Evolutionary conservation across 2,113 vertebrate genomes (phyloP), one percentile per base, ranked within the genome.

Genomic region (Sciurus niger): DNA sequence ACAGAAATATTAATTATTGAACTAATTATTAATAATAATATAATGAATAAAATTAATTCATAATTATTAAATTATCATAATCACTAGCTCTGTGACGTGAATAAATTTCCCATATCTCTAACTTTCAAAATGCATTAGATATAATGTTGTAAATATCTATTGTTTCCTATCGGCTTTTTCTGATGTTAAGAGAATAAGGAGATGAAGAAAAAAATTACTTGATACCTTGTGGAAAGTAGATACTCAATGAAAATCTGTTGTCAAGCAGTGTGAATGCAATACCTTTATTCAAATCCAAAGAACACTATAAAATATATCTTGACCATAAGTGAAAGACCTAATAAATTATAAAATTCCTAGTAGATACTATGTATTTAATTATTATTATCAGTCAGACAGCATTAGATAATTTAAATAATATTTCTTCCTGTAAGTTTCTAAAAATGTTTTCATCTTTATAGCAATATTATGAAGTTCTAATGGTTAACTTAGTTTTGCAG

Each of bases 401-500:
- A 17, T 90, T 88, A 90, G 20, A 48, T 30, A 55, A 93, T 90
- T 90, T 93, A 90, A 80, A 40, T 76, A 74, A n/a, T 87, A 82
- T 84, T 77, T 10, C 6, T 94, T 91, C 1, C 43, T 60, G 1
- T 65, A 94, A 82, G 55, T 60, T 93, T n/a, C 51, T 43, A 58
- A 77, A 87, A 79, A 37, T 8, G n/a, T 20, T 72, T 79, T 30
- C 63, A 51, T 68, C 30, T 90, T 84, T 16, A 84, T 55, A 80
- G 77, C 30, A 88, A 67, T 77, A 93, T 74, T 90, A 76, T 17
- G 6, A 96, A 92, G 32, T 94, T 96, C 24, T 90, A 40, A 85
- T 80, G 74, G 55, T 67, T 84, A 73, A 68, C n/a, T 89, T 68
- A 84, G 76, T 86, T 96, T 93, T 92, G 83, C 16, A 73, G 51